Evolutionary conservation across 2,113 vertebrate genomes (phyloP), one percentile per base, ranked within the genome.

Genomic region (Bombycilla garrulus): DNA sequence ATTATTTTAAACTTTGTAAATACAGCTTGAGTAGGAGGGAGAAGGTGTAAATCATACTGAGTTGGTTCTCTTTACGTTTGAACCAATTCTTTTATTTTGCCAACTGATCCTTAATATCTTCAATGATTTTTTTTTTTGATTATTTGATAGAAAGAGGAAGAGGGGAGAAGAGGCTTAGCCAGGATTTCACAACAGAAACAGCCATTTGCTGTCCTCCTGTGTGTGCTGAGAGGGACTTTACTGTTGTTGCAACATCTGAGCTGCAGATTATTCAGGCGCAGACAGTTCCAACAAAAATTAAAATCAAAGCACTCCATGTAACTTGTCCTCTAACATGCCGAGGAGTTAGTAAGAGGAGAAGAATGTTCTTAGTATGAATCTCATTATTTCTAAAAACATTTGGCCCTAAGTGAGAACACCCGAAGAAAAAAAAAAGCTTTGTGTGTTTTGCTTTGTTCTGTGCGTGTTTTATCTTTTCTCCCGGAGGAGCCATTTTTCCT

Each of bases 321-420:
- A 67, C 72, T 94, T 93, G 91, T 91, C 66, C 81, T 92, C 51
- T 81, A 86, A 88, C 90, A 93, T 48, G 67, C 67, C 0, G 19
- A 92, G 84, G 53, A 76, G 44, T 67, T 92, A 28, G 78, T 90
- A 90, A 97, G 88, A 50, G 78, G 70, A 64, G 66, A 76, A 67
- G 86, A 96, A 93, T 93, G 91, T 80, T 94, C 77, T 86, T 92
- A 91, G 33, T 77, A 57, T 73, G 70, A 93, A 70, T 90, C 90
- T 93, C 81, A 93, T 96, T 93, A 89, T 81, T 96, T 92, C 95
- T 94, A 58, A 93, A 95, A 96, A 80, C 10, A 58, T 92, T 91
- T 91, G 90, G 73, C 70, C 74, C 38, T 80, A 44, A 92, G 86
- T 93, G 78, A 91, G 83, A 93, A 91, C 81, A 95, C 77, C 66